Evolutionary conservation across 2,888 invertebrate genomes (phyloP).

Genomic region (Dendrolimus houi): DNA sequence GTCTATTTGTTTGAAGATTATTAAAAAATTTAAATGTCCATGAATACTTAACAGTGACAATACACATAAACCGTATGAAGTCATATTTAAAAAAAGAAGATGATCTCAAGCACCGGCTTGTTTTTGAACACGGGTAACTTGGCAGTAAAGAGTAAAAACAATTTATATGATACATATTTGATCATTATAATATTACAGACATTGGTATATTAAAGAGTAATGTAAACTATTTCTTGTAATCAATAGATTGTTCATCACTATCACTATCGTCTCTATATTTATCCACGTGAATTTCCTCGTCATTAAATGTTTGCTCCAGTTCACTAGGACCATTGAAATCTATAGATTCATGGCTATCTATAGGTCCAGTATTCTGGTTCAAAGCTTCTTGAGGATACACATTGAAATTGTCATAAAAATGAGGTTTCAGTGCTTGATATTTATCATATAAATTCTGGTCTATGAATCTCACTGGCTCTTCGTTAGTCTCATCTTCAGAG

Average conservation of each 20-base stretch:
- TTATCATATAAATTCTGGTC: conserved; percentile 29
- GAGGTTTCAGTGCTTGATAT: conserved; percentile 32
- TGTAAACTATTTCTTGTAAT: background rate
- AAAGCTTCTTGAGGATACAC: conserved; percentile 32
- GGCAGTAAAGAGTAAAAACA: no score
- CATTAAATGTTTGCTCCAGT: conserved; percentile 32
- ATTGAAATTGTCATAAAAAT: conserved; percentile 29
- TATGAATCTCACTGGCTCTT: conserved; percentile 15
- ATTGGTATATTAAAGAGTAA: background rate
- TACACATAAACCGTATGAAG: no score
- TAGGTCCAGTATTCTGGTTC: conserved; percentile 18
- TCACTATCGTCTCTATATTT: conserved; percentile 48
- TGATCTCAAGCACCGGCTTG: no score
- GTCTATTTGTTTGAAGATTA: no score
- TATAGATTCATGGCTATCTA: conserved; percentile 19
- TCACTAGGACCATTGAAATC: conserved; percentile 29
- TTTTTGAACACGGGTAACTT: no score
- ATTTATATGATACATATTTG: no score
- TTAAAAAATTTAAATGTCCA: no score
- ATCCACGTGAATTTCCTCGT: conserved; percentile 30
- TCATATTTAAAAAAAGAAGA: no score
- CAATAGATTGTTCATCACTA: conserved; percentile 25
- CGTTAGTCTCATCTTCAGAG: conserved; percentile 12
- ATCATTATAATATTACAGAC: no score
- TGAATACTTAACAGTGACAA: no score